These are phyloP conservation scores for Zygothrica quintamaculata DNA, from an alignment of 2,888 invertebrate species.

Conservation along the genomic window DNA sequence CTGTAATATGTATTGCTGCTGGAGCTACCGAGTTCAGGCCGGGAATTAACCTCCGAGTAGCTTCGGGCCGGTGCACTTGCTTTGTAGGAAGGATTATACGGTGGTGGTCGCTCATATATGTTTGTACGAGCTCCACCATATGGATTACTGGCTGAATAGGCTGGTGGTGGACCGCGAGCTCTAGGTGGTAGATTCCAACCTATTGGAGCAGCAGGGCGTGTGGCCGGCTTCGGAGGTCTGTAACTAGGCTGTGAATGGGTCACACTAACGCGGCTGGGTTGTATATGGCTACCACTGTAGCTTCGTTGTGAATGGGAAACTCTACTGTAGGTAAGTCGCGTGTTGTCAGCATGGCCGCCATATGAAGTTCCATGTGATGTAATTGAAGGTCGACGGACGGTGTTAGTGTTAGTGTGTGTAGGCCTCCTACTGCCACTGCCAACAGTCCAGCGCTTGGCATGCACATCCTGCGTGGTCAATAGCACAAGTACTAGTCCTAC, in stretches of 20 bases:
- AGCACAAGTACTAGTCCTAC: slow-evolving; percentile 52
- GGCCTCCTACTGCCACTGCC: slow-evolving; percentile 64
- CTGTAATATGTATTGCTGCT: slow-evolving; percentile 48
- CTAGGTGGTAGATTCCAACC: slow-evolving; percentile 83
- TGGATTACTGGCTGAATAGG: slow-evolving; percentile 80
- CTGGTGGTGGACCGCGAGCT: slow-evolving; percentile 82
- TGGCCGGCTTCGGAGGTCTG: slow-evolving; percentile 9
- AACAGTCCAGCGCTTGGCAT: slow-evolving; percentile 70
- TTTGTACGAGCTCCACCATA: slow-evolving; percentile 82
- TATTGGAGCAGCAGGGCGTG: too few species aligned
- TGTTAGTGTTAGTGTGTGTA: too few species aligned
- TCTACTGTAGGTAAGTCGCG: slow-evolving; percentile 68
- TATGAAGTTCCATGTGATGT: slow-evolving; percentile 14
- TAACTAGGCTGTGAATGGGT: too few species aligned
- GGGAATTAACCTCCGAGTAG: slow-evolving; percentile 68
- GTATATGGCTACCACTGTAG: slow-evolving; percentile 17
- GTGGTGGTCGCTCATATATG: slow-evolving; percentile 81
- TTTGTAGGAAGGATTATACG: slow-evolving; percentile 75
- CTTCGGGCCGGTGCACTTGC: slow-evolving; percentile 77
- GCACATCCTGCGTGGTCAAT: slow-evolving; percentile 48
- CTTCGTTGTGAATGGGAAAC: slow-evolving; percentile 48
- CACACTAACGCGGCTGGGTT: too few species aligned
- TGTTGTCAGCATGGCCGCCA: slow-evolving; percentile 44
- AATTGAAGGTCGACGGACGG: slow-evolving; percentile 42
- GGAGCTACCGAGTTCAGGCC: slow-evolving; percentile 30